Percentiles rank a stretch among this genome's conserved stretches.
Conservation (phyloP, 2,113 vertebrate species). For the Budorcas taxicolor region DNA sequence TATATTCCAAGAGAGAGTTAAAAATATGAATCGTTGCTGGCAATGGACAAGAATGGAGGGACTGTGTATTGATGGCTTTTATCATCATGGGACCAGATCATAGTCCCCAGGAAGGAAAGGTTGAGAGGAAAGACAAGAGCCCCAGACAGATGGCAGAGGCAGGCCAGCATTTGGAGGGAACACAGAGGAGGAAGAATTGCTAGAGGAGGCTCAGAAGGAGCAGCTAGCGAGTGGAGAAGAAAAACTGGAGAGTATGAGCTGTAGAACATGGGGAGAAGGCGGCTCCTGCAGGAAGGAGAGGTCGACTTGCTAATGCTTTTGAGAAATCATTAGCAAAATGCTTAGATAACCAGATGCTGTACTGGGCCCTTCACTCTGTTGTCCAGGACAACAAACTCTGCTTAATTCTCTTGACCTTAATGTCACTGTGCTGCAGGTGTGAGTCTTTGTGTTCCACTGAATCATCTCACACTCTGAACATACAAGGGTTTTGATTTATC, state of each 20-base stretch:
- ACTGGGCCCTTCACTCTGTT: not conserved
- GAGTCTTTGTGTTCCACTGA: not conserved
- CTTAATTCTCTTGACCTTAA: not conserved
- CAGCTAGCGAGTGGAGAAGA: not conserved
- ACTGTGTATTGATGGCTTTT: not conserved
- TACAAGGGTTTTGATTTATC: accelerated
- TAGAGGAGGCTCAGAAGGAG: not conserved
- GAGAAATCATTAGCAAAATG: not conserved
- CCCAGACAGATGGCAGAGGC: not conserved
- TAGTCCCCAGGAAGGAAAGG: not conserved
- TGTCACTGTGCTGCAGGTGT: not conserved
- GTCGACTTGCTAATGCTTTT: no score
- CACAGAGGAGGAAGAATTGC: not conserved
- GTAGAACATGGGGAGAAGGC: accelerated
- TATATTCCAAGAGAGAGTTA: not conserved
- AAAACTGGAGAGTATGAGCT: not conserved
- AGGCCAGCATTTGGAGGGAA: not conserved
- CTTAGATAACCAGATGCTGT: not conserved
- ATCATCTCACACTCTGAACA: not conserved
- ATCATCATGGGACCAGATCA: not conserved
- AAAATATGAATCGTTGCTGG: not conserved
- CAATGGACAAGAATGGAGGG: no score
- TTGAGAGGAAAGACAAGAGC: not conserved
- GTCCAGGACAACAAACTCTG: accelerated
- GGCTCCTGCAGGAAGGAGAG: not conserved